Conservation (phyloP, 2,113 vertebrate species). For the Labeo rohita region DNA sequence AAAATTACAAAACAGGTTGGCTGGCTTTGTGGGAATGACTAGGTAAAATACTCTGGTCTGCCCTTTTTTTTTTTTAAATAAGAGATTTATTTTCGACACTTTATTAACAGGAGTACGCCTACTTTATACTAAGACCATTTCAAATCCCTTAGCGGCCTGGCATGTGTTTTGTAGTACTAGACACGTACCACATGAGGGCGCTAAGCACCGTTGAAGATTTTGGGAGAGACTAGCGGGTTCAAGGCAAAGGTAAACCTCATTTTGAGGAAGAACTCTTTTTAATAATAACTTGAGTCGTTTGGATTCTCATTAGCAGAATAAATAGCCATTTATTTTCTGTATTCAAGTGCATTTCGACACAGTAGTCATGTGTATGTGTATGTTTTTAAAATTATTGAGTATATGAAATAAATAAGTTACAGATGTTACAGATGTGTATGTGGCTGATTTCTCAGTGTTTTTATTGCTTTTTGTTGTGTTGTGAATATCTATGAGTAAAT, state of each 20-base stretch:
- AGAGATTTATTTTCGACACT: background rate
- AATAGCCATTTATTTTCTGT: background rate
- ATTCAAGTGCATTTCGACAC: background rate
- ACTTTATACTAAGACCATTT: background rate
- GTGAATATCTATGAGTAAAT: background rate
- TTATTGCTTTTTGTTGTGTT: background rate
- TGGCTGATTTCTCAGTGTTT: background rate
- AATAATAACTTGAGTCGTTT: background rate
- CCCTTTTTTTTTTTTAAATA: background rate
- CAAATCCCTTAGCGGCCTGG: background rate
- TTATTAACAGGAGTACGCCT: too few relatives aligned
- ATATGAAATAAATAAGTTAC: too few relatives aligned
- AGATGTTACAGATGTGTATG: too few relatives aligned
- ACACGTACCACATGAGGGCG: constrained; percentile 40
- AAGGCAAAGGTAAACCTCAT: background rate
- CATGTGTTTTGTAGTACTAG: constrained; percentile 44
- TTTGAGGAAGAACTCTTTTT: background rate
- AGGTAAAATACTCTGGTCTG: background rate
- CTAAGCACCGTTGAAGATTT: constrained; percentile 3
- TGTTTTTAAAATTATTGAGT: too few relatives aligned
- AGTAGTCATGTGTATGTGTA: background rate
- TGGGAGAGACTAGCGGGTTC: background rate
- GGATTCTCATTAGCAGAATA: background rate
- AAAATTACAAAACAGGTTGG: background rate
- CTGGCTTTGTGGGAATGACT: background rate